A percentile compares a stretch with the other conserved stretches of the same genome.
Conservation (phyloP, 2,888 invertebrate species). For the Aleiodes alternator region DNA sequence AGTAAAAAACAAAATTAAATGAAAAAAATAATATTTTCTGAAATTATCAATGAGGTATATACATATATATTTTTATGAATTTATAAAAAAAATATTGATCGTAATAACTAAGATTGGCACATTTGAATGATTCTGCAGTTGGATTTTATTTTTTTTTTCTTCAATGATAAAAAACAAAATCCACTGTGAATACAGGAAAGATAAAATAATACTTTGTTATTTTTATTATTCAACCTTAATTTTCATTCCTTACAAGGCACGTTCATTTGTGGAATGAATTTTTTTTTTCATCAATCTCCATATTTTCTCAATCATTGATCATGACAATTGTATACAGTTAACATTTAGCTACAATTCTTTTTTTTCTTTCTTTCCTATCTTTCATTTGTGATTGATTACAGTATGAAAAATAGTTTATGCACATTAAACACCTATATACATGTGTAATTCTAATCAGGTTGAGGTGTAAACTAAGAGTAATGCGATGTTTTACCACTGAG, state of each 20-base stretch:
- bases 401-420: constrained; percentile 22
- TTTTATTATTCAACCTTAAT: constrained; percentile 7
- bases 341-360: not conserved
- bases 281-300: not conserved
- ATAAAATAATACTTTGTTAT: constrained; percentile 30
- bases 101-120: constrained; percentile 29
- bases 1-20: not conserved
- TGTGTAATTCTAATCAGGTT: constrained; percentile 41
- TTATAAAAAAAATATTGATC: not conserved
- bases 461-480: constrained; percentile 16
- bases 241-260: constrained; percentile 24
- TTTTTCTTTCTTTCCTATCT: not conserved
- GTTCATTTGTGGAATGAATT: constrained; percentile 19
- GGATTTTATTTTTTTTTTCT: too few species aligned
- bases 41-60: not conserved
- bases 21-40: constrained; percentile 29
- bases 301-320: not conserved
- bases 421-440: not conserved
- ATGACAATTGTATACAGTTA: constrained; percentile 1
- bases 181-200: not conserved
- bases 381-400: not conserved
- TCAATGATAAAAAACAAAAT: not conserved
- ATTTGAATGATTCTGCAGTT: constrained; percentile 14
- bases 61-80: constrained; percentile 9
- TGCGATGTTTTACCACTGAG: not conserved